Base-by-base conservation (phyloP, 1,140 invertebrate genomes). In the Chrysoperla carnea region DNA sequence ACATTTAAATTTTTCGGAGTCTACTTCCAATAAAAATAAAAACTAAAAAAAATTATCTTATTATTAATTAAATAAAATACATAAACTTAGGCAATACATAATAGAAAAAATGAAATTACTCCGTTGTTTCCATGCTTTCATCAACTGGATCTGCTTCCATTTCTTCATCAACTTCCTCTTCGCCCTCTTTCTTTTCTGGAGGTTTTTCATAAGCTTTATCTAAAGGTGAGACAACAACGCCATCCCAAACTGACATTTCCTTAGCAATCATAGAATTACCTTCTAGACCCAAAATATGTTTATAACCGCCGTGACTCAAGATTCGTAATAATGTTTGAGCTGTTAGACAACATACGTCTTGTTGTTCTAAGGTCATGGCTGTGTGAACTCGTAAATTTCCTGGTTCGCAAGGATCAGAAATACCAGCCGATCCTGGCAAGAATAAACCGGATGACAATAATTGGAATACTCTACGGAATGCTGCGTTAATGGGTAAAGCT, bases 361-460 rank as follows among this genome's bases (percentile, higher is more conserved):
- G 89, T 60, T 97, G 88, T 55, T 93, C 88, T n/a, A 95, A 66
- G 0, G 84, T 79, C 70, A 98, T 81, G 1, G 80, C 76, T 14
- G 86, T 90, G 57, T 97, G 92, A 4, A 94, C 85, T 11, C 91
- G 72, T 28, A 87, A 78, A 48, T 81, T 83, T 1, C 84, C 85
- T 35, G 80, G 80, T 59, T 96, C 89, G 61, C 90, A 95, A 6
- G 91, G 92, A 67, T 96, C 92, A 0, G 82, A 81, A 48, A 95
- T 88, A 29, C 91, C 90, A 29, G 89, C 86, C 12, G 91, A 94
- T 36, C 91, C 92, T 9, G 92, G 93, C 33, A 97, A 66, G 59
- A 98, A 96, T 35, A 98, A 66, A 4, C 94, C 94, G n/a, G 88
- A 84, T 6, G 89, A 74, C 15, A 98, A 64, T 12, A 99, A 67